Conservation (phyloP, 1,140 invertebrate genomes). For the Protaetia brevitarsis region DNA sequence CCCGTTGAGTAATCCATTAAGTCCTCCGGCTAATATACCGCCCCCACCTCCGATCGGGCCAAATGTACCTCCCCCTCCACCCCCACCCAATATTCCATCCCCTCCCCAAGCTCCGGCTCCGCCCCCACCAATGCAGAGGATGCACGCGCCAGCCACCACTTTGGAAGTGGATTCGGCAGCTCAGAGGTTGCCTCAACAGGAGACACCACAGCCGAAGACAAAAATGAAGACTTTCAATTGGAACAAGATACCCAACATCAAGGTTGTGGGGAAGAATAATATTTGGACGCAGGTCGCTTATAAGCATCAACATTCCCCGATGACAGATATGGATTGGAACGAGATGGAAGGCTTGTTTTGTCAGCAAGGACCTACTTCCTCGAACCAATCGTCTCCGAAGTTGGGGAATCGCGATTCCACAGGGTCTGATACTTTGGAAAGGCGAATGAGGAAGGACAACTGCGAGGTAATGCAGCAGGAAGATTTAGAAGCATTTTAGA, state of each 20-base stretch:
- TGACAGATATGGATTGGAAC: slow-evolving; percentile 81
- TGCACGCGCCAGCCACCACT: slow-evolving; percentile 44
- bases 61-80: slow-evolving; percentile 48
- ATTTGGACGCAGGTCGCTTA: slow-evolving; percentile 89
- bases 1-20: slow-evolving; percentile 45
- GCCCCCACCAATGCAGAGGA: slow-evolving; percentile 43
- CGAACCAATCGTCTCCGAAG: slow-evolving; percentile 57
- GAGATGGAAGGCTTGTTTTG: slow-evolving; percentile 92
- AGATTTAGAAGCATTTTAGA: too few relatives aligned
- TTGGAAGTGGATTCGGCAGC: slow-evolving; percentile 35
- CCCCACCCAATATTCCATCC: slow-evolving; percentile 51
- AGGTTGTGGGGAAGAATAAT: slow-evolving; percentile 82
- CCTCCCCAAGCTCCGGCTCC: slow-evolving; percentile 39
- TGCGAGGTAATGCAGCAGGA: too few relatives aligned
- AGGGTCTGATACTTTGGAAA: slow-evolving; percentile 50
- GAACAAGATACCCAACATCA: slow-evolving; percentile 88
- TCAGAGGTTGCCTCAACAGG: slow-evolving; percentile 72
- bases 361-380: slow-evolving; percentile 67
- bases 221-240: slow-evolving; percentile 96
- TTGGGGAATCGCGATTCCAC: slow-evolving; percentile 51
- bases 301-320: slow-evolving; percentile 76
- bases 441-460: slow-evolving; percentile 65
- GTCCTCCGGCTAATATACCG: slow-evolving; percentile 38
- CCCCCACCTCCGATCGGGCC: slow-evolving; percentile 44
- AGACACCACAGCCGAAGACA: slow-evolving; percentile 82